Base-by-base conservation (phyloP, 2,888 invertebrate species). In the Autographa gamma region DNA sequence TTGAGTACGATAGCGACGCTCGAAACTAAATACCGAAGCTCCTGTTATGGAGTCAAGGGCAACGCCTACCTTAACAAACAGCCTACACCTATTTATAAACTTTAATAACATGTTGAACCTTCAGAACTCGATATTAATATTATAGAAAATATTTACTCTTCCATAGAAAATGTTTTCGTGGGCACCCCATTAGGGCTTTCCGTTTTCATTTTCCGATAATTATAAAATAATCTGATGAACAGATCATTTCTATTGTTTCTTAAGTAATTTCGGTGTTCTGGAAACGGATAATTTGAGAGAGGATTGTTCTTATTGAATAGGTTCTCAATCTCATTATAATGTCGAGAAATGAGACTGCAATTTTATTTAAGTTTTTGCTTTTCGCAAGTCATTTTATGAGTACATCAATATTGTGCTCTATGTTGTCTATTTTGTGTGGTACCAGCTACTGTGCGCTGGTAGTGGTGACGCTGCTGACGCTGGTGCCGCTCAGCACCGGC, bases 401-500 rank as follows among this genome's bases (percentile, higher is more conserved):
- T 9, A 38, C 1, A 38, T 38, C 11, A 38, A 38, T n/a, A 2
- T 38, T 48, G n/a, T 16, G 11, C 18, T 54, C n/a, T n/a, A 34
- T 34, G 14, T 48, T 8, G 43, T n/a, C 6, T 4, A 11, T 56
- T 25, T 19, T 18, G 7, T 16, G 11, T 41, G n/a, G 56, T 81
- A 80, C 4, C 72, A 87, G 86, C 62, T 52, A 74, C 58, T 60
- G 67, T 61, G 76, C 83, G 34, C 70, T 81, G 31, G 19, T 81
- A 16, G 31, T 79, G 19, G 52, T 84, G 52, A 32, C 74, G 3
- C 38, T 87, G 6, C 61, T 86, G 41, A 41, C 71, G 8, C 19
- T 85, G n/a, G 48, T 88, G 59, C 88, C 85, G 0, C 60, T 77
- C 13, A 77, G 69, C 59, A n/a, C 68, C 0, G 85, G 77, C n/a